Base-by-base conservation (phyloP, 2,888 invertebrate species). In the Craniophora ligustri region DNA sequence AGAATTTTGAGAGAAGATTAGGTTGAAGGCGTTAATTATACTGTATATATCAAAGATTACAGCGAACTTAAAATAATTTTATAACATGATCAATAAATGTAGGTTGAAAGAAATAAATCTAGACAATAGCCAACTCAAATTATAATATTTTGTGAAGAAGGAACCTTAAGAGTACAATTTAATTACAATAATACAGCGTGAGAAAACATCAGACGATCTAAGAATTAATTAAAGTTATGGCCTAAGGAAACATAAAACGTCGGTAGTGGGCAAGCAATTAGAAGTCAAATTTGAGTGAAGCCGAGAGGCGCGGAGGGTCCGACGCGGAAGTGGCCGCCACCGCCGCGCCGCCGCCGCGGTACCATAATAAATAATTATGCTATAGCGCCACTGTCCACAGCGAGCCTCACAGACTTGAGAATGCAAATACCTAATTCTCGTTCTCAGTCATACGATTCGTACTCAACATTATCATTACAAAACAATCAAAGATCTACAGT, bases 221-320 rank as follows among this genome's bases (percentile, higher is more conserved):
- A 82, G 84, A 90, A 89, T 88, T 90, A 90, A 91, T 91, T 91
- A 89, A 88, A 85, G 76, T 91, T 89, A 91, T 89, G 84, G 88
- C 75, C 79, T 79, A 84, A 88, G 89, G 89, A 90, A 90, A 90
- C 88, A 91, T 90, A 88, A 91, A 91, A 82, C 75, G 85, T 84
- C 82, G 83, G 86, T 79, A 79, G 84, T 81, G 78, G 84, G 72
- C 76, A 76, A 84, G 87, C 88, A 89, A 92, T 91, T 89, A 91
- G 84, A 87, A 87, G 86, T 86, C 84, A 82, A 88, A 86, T 85
- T 84, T 86, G 78, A 86, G 80, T 79, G 76, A 78, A 81, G 72
- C 75, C 72, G 72, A 78, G 81, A 78, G 74, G 78, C 80, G 77
- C 68, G 72, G 78, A 75, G 81, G 61, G 59, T 45, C 62, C 65